Conservation (phyloP, 2,888 invertebrate genomes). For the Panopea generosa region DNA sequence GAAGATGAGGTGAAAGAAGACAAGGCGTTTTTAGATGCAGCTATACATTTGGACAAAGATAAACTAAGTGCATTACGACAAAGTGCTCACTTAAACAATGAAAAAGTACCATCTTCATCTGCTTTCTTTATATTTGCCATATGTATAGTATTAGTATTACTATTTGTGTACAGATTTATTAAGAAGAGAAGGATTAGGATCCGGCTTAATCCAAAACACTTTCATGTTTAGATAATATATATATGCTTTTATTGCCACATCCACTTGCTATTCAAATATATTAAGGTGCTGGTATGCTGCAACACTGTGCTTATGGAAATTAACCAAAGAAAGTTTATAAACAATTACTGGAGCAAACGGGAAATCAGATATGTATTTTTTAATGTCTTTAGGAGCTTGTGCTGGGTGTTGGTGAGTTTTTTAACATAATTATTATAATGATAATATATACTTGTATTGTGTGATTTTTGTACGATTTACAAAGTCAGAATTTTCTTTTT, state of each 20-base stretch:
- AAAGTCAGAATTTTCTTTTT: no score
- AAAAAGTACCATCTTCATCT: constrained; percentile 24
- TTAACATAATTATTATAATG: no score
- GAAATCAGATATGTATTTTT: no score
- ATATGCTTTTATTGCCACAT: background rate
- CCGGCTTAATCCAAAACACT: constrained; percentile 54
- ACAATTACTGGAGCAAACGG: no score
- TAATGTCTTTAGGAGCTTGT: no score
- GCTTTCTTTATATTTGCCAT: constrained; percentile 62
- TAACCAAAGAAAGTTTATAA: no score
- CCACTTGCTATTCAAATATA: no score
- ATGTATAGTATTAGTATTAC: constrained; percentile 67
- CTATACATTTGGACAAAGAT: constrained; percentile 49
- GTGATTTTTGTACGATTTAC: no score
- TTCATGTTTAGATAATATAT: constrained; percentile 32
- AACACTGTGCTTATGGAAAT: no score
- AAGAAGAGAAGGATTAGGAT: constrained; percentile 74
- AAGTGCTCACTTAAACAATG: constrained; percentile 26
- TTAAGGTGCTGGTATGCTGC: background rate
- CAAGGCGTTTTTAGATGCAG: constrained; percentile 19
- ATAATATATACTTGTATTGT: no score
- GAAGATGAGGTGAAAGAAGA: constrained; percentile 45
- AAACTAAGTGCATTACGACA: constrained; percentile 18
- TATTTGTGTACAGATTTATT: constrained; percentile 77
- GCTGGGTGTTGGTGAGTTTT: no score